phyloP scores from a whole-genome alignment of 2,113 vertebrate genomes.

The Saccopteryx leptura region DNA sequence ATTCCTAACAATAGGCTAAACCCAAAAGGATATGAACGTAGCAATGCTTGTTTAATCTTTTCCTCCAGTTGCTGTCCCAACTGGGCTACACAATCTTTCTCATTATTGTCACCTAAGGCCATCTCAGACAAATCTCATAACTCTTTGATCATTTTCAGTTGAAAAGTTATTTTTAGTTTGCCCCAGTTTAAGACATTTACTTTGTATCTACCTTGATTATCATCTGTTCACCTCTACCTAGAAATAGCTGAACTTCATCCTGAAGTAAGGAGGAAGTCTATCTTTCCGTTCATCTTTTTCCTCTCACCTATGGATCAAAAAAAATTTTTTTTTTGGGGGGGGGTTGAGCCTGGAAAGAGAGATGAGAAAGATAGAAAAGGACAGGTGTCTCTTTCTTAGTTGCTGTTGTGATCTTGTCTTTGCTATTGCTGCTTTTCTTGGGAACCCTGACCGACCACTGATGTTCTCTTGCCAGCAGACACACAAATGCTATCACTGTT shows the following conservation, averaged over 20 bases:
- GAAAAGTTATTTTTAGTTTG: constrained; percentile 30
- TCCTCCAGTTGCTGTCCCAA: neutral
- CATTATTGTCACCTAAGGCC: neutral
- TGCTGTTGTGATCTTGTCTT: neutral
- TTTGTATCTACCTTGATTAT: neutral
- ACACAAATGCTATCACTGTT: neutral
- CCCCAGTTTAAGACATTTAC: neutral
- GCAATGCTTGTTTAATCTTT: neutral
- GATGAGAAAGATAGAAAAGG: neutral
- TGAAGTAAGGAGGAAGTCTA: neutral
- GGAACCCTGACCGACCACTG: neutral
- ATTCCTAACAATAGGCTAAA: neutral
- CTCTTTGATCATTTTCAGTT: constrained; percentile 2
- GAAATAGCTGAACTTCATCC: neutral
- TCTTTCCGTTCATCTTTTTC: neutral
- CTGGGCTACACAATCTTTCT: neutral
- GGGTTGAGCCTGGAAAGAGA: neutral
- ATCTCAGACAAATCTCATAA: neutral
- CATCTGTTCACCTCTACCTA: neutral
- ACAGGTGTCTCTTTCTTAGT: neutral
- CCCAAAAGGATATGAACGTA: neutral
- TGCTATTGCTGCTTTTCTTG: neutral
- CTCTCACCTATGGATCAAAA: neutral
- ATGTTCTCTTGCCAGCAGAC: neutral
- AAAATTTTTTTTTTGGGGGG: neutral